Evolutionary conservation across 2,797 vertebrate genomes (phyloP), one percentile per base, ranked within the genome.

Genomic region (Jordanella pulchra): DNA sequence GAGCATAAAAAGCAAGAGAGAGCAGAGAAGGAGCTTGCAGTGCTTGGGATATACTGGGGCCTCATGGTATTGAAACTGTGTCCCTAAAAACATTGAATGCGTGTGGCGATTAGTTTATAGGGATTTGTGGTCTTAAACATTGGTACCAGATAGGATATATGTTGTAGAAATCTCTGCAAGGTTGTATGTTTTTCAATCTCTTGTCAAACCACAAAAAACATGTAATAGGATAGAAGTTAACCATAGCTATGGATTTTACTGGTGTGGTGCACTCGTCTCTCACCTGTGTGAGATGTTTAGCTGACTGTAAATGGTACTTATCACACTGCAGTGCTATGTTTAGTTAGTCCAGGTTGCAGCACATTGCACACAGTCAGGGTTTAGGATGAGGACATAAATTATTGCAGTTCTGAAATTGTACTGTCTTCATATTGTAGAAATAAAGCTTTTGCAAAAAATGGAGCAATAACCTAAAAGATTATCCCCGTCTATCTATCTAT

Each of bases 231-330:
- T 58, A 58, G 32, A 58, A 21, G 10, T 4, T 23, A 35, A 60
- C 32, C 6, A n/a, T n/a, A 23, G 58, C 30, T 13, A 23, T 14
- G 11, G 13, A 61, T 21, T 13, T 61, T 61, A 30, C 4, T 13
- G 47, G 67, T 61, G 60, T 7, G 39, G 73, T 60, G 65, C 30
- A 51, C 51, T 14, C 28, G 15, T 42, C 32, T 76, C 65, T 47
- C 45, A 64, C 63, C 51, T 68, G 76, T 73, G 61, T 56, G 54
- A 21, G 71, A 51, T 75, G 70, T 80, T 79, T 66, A 71, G 76
- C 84, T 73, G 80, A 80, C 80, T 45, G 65, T 78, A 74, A 66
- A 78, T 84, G 84, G 69, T 28, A 86, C 50, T 87, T 85, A 68
- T 87, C 76, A 61, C 85, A 87, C 83, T 23, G 64, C 5, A 28